phyloP scores from a whole-genome alignment of 2,797 vertebrate species.

The Periophthalmus magnuspinnatus region DNA sequence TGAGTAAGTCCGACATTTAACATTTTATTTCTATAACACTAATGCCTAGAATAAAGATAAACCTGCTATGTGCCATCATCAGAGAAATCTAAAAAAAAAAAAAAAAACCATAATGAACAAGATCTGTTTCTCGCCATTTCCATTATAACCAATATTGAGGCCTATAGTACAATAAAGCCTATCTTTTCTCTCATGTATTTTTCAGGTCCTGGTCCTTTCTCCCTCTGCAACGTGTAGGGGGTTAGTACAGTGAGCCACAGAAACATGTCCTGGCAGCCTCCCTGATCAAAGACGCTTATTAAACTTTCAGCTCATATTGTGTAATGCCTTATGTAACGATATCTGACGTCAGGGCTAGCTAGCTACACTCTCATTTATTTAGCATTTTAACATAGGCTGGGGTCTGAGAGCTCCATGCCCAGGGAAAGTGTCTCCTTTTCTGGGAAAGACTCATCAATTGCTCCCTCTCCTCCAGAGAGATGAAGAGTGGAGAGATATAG shows the following conservation, averaged over 20 bases:
- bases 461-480: neutral
- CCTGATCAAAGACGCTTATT: slow-evolving; percentile 10
- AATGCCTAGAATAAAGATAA: too few species aligned
- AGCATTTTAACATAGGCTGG: neutral
- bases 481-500: neutral
- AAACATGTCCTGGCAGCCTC: neutral
- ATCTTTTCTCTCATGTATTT: neutral
- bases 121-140: neutral
- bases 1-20: too few species aligned
- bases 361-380: slow-evolving; percentile 8
- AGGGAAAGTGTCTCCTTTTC: neutral
- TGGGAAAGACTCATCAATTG: neutral
- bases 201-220: neutral
- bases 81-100: too few species aligned
- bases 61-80: too few species aligned
- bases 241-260: neutral
- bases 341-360: neutral
- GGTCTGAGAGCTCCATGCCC: neutral
- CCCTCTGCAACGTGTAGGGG: neutral
- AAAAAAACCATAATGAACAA: too few species aligned
- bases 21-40: too few species aligned
- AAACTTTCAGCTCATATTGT: slow-evolving; percentile 11
- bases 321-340: slow-evolving; percentile 9
- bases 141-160: neutral
- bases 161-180: neutral